Evolutionary conservation across 2,113 vertebrate genomes (phyloP).

Genomic region (Mormoops blainvillei): DNA sequence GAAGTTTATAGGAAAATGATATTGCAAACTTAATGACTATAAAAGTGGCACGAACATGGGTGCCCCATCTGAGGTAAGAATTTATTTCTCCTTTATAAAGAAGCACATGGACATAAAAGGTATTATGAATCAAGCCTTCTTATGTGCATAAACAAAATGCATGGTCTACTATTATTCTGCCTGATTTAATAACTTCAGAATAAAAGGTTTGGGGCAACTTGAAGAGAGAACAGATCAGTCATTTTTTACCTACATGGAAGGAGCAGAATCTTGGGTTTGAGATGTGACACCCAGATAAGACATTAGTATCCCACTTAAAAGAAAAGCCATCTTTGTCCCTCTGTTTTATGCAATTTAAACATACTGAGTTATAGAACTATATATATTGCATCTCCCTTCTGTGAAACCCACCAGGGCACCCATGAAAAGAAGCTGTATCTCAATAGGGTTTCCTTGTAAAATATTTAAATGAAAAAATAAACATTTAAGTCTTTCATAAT

Average conservation of each 20-base stretch:
- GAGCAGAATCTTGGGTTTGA: background rate
- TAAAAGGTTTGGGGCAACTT: background rate
- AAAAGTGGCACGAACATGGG: background rate
- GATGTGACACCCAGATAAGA: background rate
- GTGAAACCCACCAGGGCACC: conserved; percentile 45
- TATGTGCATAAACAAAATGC: background rate
- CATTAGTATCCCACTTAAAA: background rate
- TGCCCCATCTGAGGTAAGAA: background rate
- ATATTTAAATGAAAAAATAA: conserved; percentile 74
- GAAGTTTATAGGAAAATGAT: background rate
- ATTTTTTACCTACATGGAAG: background rate
- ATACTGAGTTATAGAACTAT: conserved; percentile 36
- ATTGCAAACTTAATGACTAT: background rate
- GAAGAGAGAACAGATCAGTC: background rate
- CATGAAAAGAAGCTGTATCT: conserved; percentile 69
- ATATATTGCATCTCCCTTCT: conserved; percentile 61
- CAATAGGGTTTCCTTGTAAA: conserved; percentile 70
- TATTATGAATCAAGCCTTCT: background rate
- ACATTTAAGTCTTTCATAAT: conserved; percentile 62
- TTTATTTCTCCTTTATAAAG: conserved; percentile 1
- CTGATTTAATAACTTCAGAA: background rate
- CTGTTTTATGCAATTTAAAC: conserved; percentile 67
- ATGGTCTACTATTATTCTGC: background rate
- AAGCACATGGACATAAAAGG: background rate
- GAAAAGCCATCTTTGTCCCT: conserved; percentile 17